These are phyloP conservation scores for Pammene fasciana DNA, from an alignment of 2,888 invertebrate species.

Conservation along the genomic window DNA sequence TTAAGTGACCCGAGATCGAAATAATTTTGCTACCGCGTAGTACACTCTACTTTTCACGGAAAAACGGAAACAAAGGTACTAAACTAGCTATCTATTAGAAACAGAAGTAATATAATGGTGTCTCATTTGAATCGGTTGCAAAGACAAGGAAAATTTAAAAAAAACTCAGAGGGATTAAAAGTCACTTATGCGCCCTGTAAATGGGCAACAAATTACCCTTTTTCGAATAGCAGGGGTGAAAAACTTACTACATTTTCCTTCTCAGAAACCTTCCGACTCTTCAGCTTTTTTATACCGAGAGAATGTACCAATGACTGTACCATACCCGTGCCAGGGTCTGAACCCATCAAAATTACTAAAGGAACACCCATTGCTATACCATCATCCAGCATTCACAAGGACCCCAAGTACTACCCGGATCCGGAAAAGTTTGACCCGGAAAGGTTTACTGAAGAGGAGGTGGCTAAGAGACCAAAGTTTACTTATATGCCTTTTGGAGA, in stretches of 20 bases:
- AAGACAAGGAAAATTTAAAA: too few species aligned
- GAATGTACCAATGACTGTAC: conserved; percentile 50
- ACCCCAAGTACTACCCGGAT: conserved; percentile 73
- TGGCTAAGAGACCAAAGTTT: conserved; percentile 51
- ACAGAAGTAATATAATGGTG: too few species aligned
- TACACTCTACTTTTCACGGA: too few species aligned
- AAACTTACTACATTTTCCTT: background rate
- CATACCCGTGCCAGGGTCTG: conserved; percentile 40
- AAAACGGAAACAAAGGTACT: too few species aligned
- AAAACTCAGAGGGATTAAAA: too few species aligned
- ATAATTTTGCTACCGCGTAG: too few species aligned
- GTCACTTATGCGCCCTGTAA: too few species aligned
- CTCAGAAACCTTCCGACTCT: conserved; percentile 55
- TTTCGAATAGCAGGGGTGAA: too few species aligned
- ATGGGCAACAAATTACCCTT: too few species aligned
- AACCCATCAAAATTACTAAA: conserved; percentile 41
- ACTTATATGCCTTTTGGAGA: conserved; percentile 66
- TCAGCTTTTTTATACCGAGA: conserved; percentile 50
- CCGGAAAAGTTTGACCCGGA: conserved; percentile 80
- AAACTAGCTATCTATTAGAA: too few species aligned
- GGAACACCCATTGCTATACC: conserved; percentile 59
- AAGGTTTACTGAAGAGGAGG: conserved; percentile 67
- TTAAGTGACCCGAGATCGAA: too few species aligned
- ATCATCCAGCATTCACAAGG: conserved; percentile 67
- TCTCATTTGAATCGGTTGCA: too few species aligned